Base-by-base conservation (phyloP, 2,113 vertebrate species). In the Platichthys stellatus region DNA sequence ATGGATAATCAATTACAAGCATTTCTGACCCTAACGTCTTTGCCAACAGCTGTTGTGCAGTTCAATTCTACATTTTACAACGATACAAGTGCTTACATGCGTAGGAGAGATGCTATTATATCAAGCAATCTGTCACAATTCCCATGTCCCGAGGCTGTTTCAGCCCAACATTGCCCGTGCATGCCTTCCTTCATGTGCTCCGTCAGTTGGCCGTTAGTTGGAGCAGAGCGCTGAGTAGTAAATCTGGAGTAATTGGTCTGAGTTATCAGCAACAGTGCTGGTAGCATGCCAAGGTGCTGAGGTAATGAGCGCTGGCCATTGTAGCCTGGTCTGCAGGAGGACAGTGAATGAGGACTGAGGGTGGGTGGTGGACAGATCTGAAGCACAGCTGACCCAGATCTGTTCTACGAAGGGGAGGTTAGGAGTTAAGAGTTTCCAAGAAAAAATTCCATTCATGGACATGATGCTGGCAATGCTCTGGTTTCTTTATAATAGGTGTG, bases 221-320 rank as follows among this genome's bases (percentile, higher is more conserved):
- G 67, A 71, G 69, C 76, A 83, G 76, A 69, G 58, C 40, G 20
- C 68, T 28, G 64, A 70, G 82, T 66, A 58, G 70, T 85, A 85
- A 85, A 85, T 80, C 72, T 69, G 24, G 77, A 87, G 81, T 88
- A 90, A 90, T 87, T 87, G 87, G 76, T 89, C 83, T 82, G 78
- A 79, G 85, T 89, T 86, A 90, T 83, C 73, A 83, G 74, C 85
- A 79, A 80, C 76, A 66, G 75, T 43, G 75, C 80, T 89, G 83
- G 86, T 77, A 43, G 67, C 86, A 82, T 90, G 88, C 89, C 89
- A 90, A 72, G 70, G 45, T 74, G 83, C 72, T 90, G 90, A 91
- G 83, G 90, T 88, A 86, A 90, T 84, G 82, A 87, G 76, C 57
- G 73, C 75, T 57, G 88, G 71, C 71, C 77, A 61, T 26, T 69